Base-by-base conservation (phyloP, 2,797 vertebrate species). In the Poeciliopsis turneri region DNA sequence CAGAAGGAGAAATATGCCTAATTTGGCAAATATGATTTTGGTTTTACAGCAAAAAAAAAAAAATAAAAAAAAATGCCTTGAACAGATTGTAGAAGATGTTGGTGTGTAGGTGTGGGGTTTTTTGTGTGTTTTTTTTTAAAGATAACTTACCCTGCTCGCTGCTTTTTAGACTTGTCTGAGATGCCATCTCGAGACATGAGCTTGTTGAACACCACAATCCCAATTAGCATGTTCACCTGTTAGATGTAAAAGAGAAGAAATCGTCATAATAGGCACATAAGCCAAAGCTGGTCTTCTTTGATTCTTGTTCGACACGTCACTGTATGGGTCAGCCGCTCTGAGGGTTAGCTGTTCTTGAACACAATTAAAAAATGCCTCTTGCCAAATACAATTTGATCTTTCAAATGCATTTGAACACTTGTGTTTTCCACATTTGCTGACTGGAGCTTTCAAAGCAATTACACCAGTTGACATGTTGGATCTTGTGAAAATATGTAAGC, bases 111-210 rank as follows among this genome's bases (percentile, higher is more conserved):
- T 76, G 73, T 57, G 41, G 1, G 1, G 0, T 47, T 18, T 47
- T 9, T 20, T 53, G 20, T 51, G 20, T 51, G 1, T 23, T 6
- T 9, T 28, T 36, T 39, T 39, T 39, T 39, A 39, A 72, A 77
- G 83, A 87, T 47, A 84, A 96, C 98, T 97, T 95, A 99, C 98
- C 98, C 98, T 1, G 98, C 98, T 94, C 98, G 96, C 92, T 99
- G 98, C 96, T 99, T 99, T 96, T 99, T 99, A 82, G 98, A 98
- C 92, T 99, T 99, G 96, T 99, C 98, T 46, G 98, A 99, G 93
- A 99, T 98, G 90, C 98, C 98, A 0, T 99, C 98, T 1, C 98
- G 96, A 80, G 98, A 97, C 98, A 99, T 98, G 88, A 99, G 97
- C 94, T 99, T 99, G 95, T 99, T 99, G 94, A 99, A 99, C 78